Evolutionary conservation across 2,113 vertebrate species (phyloP).

Genomic region (Zeus faber): DNA sequence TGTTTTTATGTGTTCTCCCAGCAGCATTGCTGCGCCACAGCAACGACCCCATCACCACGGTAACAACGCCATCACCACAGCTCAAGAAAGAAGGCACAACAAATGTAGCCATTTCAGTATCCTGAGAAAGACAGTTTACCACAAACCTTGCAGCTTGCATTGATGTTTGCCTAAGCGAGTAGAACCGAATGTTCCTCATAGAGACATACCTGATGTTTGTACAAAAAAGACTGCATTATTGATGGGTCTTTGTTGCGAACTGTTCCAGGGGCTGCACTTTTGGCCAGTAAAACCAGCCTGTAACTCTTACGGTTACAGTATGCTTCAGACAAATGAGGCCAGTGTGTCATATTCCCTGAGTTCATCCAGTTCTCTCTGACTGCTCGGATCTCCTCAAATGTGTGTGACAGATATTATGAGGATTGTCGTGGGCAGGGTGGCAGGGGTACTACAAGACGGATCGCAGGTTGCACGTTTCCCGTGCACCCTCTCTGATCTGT

Average conservation of each 20-base stretch:
- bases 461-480: not conserved
- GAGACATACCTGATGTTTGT: too few species aligned
- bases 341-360: conserved; percentile 51
- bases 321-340: conserved; percentile 52
- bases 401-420: conserved; percentile 9
- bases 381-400: conserved; percentile 24
- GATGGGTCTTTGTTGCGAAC: conserved; percentile 10
- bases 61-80: not conserved
- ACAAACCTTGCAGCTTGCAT: too few species aligned
- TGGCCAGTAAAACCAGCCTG: conserved; percentile 28
- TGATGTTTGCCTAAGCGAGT: too few species aligned
- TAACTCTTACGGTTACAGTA: conserved; percentile 38
- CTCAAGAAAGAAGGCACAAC: not conserved
- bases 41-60: not conserved
- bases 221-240: too few species aligned
- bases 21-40: too few species aligned
- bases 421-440: not conserved
- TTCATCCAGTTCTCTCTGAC: conserved; percentile 46
- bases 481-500: too few species aligned
- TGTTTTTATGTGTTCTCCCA: conserved; percentile 5
- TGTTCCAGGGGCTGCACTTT: conserved; percentile 38
- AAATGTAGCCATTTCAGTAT: too few species aligned
- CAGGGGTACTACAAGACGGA: too few species aligned
- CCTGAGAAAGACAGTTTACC: too few species aligned
- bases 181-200: too few species aligned